A percentile compares a stretch with the other conserved stretches of the same genome.
Conservation (phyloP, 2,888 invertebrate species). For the Drosophila flavopinicola region DNA sequence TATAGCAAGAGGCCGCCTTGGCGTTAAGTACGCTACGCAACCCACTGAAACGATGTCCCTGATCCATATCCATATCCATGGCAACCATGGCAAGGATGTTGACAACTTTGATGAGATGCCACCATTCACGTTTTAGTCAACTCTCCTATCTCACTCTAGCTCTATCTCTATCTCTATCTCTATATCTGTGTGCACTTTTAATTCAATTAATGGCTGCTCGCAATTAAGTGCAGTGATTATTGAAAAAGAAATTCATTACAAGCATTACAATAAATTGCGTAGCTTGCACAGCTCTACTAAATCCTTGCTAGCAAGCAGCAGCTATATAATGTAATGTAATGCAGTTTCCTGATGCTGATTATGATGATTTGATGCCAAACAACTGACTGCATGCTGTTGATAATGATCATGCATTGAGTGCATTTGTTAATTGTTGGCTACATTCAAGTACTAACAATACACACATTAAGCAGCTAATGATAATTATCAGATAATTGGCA, state of each 20-base stretch:
- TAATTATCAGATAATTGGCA: slow-evolving; percentile 16
- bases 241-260: slow-evolving; percentile 12
- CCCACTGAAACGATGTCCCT: slow-evolving; percentile 20
- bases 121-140: slow-evolving; percentile 37
- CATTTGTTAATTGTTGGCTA: slow-evolving; percentile 25
- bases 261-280: slow-evolving; percentile 21
- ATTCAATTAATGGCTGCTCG: slow-evolving; percentile 62
- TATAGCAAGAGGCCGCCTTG: slow-evolving; percentile 30
- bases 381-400: not conserved
- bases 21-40: slow-evolving; percentile 32
- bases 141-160: not conserved
- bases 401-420: slow-evolving; percentile 29
- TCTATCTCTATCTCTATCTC: not conserved
- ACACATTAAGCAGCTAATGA: slow-evolving; percentile 3
- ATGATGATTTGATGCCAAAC: slow-evolving; percentile 8
- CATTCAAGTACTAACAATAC: slow-evolving; percentile 5
- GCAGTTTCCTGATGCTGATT: slow-evolving; percentile 3
- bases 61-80: slow-evolving; percentile 32
- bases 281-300: slow-evolving; percentile 7
- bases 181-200: slow-evolving; percentile 27
- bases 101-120: slow-evolving; percentile 42
- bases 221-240: slow-evolving; percentile 62
- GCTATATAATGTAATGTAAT: slow-evolving; percentile 31
- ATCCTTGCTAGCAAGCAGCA: not conserved
- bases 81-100: slow-evolving; percentile 30